phyloP scores from a whole-genome alignment of 2,888 invertebrate genomes.

The Augiades crinisus region DNA sequence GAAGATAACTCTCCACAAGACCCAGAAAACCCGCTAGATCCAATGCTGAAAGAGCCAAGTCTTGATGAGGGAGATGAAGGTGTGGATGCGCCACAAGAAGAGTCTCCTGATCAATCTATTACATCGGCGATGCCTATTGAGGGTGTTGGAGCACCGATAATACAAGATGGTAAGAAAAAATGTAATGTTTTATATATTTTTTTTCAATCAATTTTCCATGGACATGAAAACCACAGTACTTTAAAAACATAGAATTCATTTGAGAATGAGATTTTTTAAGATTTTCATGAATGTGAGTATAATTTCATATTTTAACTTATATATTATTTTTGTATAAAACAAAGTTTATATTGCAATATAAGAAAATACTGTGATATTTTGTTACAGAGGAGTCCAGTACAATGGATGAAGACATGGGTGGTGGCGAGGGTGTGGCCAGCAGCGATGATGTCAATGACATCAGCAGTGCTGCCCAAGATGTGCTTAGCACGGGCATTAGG shows the following conservation, averaged over 20 bases:
- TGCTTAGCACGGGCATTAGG: constrained; percentile 71
- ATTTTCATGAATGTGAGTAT: no score
- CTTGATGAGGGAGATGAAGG: constrained; percentile 56
- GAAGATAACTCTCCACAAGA: constrained; percentile 67
- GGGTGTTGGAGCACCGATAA: constrained; percentile 61
- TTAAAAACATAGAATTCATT: no score
- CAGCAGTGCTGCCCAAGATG: constrained; percentile 71
- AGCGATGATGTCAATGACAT: constrained; percentile 77
- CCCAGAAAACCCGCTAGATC: constrained; percentile 58
- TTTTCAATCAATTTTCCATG: no score
- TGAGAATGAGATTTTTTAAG: no score
- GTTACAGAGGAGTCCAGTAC: constrained; percentile 72
- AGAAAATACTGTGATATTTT: neutral
- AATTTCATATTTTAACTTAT: no score
- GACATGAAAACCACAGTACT: no score
- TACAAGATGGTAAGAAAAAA: constrained; percentile 59
- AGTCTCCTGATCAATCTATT: constrained; percentile 75
- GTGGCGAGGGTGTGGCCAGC: constrained; percentile 74
- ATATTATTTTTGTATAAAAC: no score
- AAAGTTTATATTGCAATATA: no score
- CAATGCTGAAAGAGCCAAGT: constrained; percentile 57
- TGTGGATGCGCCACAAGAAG: constrained; percentile 58
- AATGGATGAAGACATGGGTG: constrained; percentile 77
- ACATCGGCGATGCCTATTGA: constrained; percentile 74
- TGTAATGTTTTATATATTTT: no score